A percentile compares a stretch with the other conserved stretches of the same genome.
phyloP scores from a whole-genome alignment of 2,113 vertebrate genomes.

The Fregata magnificens region DNA sequence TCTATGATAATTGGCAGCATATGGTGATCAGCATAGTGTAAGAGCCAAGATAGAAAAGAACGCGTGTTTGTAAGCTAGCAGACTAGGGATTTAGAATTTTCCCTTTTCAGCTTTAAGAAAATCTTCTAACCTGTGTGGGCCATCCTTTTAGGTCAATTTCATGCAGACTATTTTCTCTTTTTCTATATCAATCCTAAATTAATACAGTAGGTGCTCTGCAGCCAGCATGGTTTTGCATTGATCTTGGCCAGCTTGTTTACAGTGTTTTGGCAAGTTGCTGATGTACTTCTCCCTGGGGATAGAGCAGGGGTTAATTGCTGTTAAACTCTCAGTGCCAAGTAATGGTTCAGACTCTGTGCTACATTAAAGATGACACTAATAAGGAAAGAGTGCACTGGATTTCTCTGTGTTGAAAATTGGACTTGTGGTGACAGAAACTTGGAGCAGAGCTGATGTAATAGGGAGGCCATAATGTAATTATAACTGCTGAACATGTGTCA shows the following conservation, averaged over 20 bases:
- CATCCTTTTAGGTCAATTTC: slow-evolving; percentile 60
- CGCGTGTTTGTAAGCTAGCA: neutral
- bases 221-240: slow-evolving; percentile 74
- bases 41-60: neutral
- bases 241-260: slow-evolving; percentile 87
- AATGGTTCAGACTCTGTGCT: slow-evolving; percentile 82
- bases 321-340: slow-evolving; percentile 85
- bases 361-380: slow-evolving; percentile 90
- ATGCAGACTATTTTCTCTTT: slow-evolving; percentile 28
- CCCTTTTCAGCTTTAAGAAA: slow-evolving; percentile 7
- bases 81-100: neutral
- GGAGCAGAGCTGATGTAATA: slow-evolving; percentile 81
- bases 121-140: neutral
- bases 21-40: neutral
- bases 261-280: slow-evolving; percentile 86
- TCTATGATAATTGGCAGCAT: neutral
- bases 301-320: slow-evolving; percentile 90
- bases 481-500: slow-evolving; percentile 81
- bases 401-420: slow-evolving; percentile 80
- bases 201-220: slow-evolving; percentile 75
- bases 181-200: slow-evolving; percentile 71
- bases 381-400: slow-evolving; percentile 82
- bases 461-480: slow-evolving; percentile 81
- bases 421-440: slow-evolving; percentile 81
- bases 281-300: slow-evolving; percentile 83